Conservation (phyloP, 2,888 invertebrate species). For the Ariolimax columbianus region DNA sequence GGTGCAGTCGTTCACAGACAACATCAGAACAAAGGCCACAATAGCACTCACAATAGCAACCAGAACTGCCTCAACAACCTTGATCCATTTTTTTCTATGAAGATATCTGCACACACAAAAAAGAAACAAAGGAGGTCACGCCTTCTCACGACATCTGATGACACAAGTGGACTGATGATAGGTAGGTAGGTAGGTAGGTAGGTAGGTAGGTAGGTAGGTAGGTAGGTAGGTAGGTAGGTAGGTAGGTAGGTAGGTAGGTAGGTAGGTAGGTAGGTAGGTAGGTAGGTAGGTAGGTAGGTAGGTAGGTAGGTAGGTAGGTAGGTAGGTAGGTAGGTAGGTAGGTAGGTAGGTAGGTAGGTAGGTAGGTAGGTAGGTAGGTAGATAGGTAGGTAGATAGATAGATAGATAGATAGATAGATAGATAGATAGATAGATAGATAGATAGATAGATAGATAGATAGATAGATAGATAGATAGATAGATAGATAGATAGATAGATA, state of each 20-base stretch:
- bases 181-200: no score
- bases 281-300: no score
- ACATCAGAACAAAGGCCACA: slow-evolving; percentile 92
- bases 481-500: slow-evolving; percentile 1
- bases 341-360: neutral
- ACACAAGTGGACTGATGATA: no score
- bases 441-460: slow-evolving; percentile 1
- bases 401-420: neutral
- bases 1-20: slow-evolving; percentile 90
- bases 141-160: no score
- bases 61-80: slow-evolving; percentile 90
- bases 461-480: slow-evolving; percentile 1
- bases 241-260: no score
- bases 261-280: no score
- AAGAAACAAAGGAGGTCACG: no score
- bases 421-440: neutral
- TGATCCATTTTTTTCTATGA: slow-evolving; percentile 83
- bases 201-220: no score
- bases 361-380: no score
- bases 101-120: no score
- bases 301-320: neutral
- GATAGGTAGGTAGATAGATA: no score
- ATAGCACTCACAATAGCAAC: slow-evolving; percentile 92
- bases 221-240: no score
- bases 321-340: neutral